Evolutionary conservation across 2,888 invertebrate species (phyloP), one percentile per base, ranked within the genome.

Genomic region (Oscheius sp.): DNA sequence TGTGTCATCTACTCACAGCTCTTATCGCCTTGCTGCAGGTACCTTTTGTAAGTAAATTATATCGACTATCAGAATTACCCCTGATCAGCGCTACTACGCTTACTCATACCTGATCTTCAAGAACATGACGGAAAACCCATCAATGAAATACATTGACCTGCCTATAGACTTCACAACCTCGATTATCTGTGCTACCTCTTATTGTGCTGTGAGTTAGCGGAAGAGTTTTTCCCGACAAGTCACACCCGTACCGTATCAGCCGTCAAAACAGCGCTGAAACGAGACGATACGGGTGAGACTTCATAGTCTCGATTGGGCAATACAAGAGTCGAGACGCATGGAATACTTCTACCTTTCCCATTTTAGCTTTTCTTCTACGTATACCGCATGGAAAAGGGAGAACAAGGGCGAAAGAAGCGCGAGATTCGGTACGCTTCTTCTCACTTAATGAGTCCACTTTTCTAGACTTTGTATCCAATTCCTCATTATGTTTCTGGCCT

Each of bases 21-120:
- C n/a, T 10, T 63, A 2, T 63, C 65, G 35, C 63, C 73, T 2
- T 73, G 73, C 29, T 73, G 73, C 58, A 51, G 73, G 73, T 73
- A 50, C 10, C 13, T 42, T 37, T n/a, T 53, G 11, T 50, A 42
- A 65, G 11, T 5, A 2, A n/a, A 13, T 9, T 42, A 68, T 51
- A n/a, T 66, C 2, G n/a, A 33, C 33, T 37, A 57, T 29, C 21
- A 73, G 73, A 65, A 55, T 73, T n/a, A 73, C 65, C n/a, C 73
- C 73, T 4, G 73, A 73, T n/a, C 55, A 10, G 29, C 42, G 47
- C 9, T 50, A 55, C 32, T 73, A 32, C 13, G 63, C 57, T 37
- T 73, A 73, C 42, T 73, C 73, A 1, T 73, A 63, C 29, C 29
- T 73, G 37, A 55, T 47, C 32, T 59, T 72, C 11, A 47, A 55